phyloP scores from a whole-genome alignment of 2,888 invertebrate genomes.

The Apamea crenata region DNA sequence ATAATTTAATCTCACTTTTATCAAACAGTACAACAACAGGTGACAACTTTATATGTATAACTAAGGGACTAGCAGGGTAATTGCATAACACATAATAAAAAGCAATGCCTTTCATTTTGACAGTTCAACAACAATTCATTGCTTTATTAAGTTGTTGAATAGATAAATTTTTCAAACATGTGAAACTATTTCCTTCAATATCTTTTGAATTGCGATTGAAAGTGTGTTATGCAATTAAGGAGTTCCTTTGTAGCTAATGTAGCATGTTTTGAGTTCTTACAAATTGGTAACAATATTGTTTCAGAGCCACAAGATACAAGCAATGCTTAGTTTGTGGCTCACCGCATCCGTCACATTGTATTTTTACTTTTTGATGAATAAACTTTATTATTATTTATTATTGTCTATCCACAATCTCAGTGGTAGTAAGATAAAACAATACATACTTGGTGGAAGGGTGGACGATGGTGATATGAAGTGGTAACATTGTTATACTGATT shows the following conservation, averaged over 20 bases:
- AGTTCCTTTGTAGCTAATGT: not conserved
- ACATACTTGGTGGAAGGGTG: constrained; percentile 2
- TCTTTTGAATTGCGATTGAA: not conserved
- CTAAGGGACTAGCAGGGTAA: not conserved
- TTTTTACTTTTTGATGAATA: too few relatives aligned
- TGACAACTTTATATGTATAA: not conserved
- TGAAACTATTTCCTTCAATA: not conserved
- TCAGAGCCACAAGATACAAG: too few relatives aligned
- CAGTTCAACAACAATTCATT: not conserved
- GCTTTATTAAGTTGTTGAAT: not conserved
- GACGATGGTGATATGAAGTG: not conserved
- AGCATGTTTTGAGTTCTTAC: not conserved
- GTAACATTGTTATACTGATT: not conserved
- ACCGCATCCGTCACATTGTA: too few relatives aligned
- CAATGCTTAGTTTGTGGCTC: too few relatives aligned
- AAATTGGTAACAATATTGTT: not conserved
- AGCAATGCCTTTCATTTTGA: not conserved
- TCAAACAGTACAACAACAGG: not conserved
- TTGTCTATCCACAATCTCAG: not conserved
- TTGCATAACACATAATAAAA: not conserved
- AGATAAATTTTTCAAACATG: not conserved
- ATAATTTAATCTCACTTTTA: not conserved
- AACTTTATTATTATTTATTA: too few relatives aligned
- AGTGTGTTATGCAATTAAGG: not conserved
- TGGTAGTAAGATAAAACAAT: not conserved